A percentile compares a stretch with the other conserved stretches of the same genome.
Evolutionary conservation across 2,797 vertebrate genomes (phyloP).

Genomic region (Carduelis carduelis): DNA sequence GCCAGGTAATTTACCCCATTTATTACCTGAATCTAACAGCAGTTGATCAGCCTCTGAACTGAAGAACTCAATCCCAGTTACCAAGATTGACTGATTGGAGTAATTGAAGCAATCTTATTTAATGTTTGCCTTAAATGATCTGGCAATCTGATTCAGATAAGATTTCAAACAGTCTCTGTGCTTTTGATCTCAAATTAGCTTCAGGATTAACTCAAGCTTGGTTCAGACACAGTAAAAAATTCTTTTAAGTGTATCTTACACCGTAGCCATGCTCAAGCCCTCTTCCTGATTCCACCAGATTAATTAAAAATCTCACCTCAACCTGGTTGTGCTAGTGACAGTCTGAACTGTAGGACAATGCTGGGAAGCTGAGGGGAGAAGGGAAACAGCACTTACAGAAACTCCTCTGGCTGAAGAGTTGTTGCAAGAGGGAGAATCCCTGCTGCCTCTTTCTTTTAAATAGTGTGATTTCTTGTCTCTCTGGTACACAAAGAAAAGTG

Average conservation of each 20-base stretch:
- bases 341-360: not conserved
- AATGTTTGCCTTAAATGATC: slow-evolving; percentile 25
- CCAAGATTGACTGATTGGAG: not conserved
- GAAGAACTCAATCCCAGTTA: not conserved
- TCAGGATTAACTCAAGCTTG: not conserved
- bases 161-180: slow-evolving; percentile 46
- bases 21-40: not conserved
- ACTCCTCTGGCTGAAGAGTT: not conserved
- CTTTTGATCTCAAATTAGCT: slow-evolving; percentile 59
- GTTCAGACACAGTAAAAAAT: not conserved
- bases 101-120: slow-evolving; percentile 12
- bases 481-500: not conserved
- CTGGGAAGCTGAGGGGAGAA: not conserved
- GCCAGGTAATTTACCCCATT: not conserved
- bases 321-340: not conserved
- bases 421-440: not conserved
- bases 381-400: not conserved
- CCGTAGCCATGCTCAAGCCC: not conserved
- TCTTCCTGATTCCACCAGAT: not conserved
- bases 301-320: not conserved
- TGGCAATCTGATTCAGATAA: slow-evolving; percentile 42
- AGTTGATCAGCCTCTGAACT: not conserved
- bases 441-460: not conserved
- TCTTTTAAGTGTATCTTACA: not conserved
- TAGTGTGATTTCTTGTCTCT: not conserved